Percentiles rank a stretch among this genome's conserved stretches.
Evolutionary conservation across 2,888 invertebrate genomes (phyloP).

Genomic region (Halictus ligatus): DNA sequence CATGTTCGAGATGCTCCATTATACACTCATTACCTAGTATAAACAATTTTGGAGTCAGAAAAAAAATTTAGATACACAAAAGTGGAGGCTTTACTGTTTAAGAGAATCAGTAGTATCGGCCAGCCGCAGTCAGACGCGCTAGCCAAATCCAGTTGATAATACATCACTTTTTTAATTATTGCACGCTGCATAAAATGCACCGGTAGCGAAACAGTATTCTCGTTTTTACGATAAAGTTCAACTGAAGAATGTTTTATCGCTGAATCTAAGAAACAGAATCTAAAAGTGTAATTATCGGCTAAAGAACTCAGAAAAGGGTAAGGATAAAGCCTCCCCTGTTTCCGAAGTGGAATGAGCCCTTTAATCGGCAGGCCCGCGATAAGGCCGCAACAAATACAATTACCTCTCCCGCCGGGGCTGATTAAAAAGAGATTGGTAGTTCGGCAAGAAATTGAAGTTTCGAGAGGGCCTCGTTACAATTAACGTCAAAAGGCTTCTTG

Average conservation of each 20-base stretch:
- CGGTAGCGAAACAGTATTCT: background rate
- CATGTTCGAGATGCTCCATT: background rate
- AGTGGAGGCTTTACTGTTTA: background rate
- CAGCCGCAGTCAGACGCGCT: too few relatives aligned
- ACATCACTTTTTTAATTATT: background rate
- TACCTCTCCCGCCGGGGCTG: background rate
- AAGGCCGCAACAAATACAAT: slow-evolving; percentile 5
- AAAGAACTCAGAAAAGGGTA: background rate
- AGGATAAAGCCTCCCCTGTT: background rate
- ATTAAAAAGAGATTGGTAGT: slow-evolving; percentile 2
- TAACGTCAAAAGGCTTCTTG: background rate
- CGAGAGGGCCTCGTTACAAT: background rate
- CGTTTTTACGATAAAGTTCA: background rate
- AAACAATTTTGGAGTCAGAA: background rate
- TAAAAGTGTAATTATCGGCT: background rate
- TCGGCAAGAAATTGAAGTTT: background rate
- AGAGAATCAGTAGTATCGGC: background rate
- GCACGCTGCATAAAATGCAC: background rate
- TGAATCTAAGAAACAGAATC: background rate
- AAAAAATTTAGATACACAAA: background rate
- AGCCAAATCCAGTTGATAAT: too few relatives aligned
- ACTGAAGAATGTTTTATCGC: background rate
- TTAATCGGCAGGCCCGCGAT: background rate
- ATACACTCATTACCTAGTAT: too few relatives aligned
- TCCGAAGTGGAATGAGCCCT: background rate